Percentiles rank a stretch among this genome's conserved stretches.
phyloP scores from a whole-genome alignment of 2,797 vertebrate species.

The Luscinia luscinia region DNA sequence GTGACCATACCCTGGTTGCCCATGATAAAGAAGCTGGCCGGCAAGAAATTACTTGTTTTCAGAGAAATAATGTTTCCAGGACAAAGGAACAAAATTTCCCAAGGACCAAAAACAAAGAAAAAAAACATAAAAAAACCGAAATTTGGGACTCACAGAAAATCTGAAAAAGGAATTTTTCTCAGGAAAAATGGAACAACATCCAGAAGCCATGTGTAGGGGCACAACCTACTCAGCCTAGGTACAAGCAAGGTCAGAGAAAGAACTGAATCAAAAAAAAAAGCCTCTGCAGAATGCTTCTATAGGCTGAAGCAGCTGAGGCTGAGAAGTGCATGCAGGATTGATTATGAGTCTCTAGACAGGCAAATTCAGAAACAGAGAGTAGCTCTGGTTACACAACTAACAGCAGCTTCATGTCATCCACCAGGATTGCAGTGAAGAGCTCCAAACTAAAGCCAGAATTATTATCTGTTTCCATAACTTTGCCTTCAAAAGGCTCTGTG shows the following conservation, averaged over 20 bases:
- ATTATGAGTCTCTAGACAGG: not conserved
- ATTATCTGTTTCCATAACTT: not conserved
- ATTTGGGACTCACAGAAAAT: no score
- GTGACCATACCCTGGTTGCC: not conserved
- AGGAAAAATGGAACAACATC: not conserved
- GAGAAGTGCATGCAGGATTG: not conserved
- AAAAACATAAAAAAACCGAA: not conserved
- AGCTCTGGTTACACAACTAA: not conserved
- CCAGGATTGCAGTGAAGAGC: not conserved
- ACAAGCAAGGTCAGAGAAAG: not conserved
- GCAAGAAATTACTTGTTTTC: not conserved
- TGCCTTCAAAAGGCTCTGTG: not conserved
- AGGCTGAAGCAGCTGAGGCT: not conserved
- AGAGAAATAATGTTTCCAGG: not conserved
- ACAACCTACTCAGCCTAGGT: accelerated
- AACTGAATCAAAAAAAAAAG: not conserved
- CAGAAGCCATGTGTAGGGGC: not conserved
- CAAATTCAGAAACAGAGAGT: not conserved
- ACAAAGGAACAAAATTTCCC: not conserved
- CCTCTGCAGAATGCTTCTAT: not conserved
- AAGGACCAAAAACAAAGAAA: not conserved
- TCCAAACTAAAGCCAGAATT: not conserved
- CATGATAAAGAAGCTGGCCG: not conserved
- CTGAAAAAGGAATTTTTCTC: not conserved
- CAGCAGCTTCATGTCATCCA: not conserved